phyloP scores from a whole-genome alignment of 2,888 invertebrate genomes.

The Schizotus pectinicornis region DNA sequence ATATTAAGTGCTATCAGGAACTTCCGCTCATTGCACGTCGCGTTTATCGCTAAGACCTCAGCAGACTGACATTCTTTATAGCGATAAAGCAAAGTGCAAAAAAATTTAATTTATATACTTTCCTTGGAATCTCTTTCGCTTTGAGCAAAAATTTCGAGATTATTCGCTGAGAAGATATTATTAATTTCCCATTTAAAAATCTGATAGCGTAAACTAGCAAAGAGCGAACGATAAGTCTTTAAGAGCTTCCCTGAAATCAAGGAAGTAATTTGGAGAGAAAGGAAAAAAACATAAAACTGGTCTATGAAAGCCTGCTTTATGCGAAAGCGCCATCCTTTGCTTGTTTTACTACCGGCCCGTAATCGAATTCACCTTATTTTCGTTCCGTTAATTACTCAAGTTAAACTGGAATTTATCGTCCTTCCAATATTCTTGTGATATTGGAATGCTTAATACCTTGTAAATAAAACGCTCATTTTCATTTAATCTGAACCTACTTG shows the following conservation, averaged over 20 bases:
- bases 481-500: conserved; percentile 21
- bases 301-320: conserved; percentile 8
- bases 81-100: conserved; percentile 30
- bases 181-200: background rate
- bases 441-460: conserved; percentile 7
- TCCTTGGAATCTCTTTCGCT: too few species aligned
- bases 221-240: background rate
- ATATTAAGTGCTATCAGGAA: conserved; percentile 52
- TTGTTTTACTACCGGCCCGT: conserved; percentile 13
- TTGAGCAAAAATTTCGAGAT: too few species aligned
- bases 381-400: conserved; percentile 25
- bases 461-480: conserved; percentile 20
- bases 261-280: conserved; percentile 5
- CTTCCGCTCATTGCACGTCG: conserved; percentile 50
- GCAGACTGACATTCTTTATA: conserved; percentile 43
- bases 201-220: background rate
- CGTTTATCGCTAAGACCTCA: conserved; percentile 45
- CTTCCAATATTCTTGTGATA: conserved; percentile 5
- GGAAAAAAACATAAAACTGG: conserved; percentile 10
- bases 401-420: conserved; percentile 21
- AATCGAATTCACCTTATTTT: conserved; percentile 26
- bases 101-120: conserved; percentile 31
- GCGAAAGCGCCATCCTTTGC: conserved; percentile 1
- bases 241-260: background rate
- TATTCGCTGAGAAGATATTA: too few species aligned